Percentiles rank a stretch among this genome's conserved stretches.
These are phyloP conservation scores for Parnassius orleans DNA, from an alignment of 2,888 invertebrate genomes.

Conservation along the genomic window DNA sequence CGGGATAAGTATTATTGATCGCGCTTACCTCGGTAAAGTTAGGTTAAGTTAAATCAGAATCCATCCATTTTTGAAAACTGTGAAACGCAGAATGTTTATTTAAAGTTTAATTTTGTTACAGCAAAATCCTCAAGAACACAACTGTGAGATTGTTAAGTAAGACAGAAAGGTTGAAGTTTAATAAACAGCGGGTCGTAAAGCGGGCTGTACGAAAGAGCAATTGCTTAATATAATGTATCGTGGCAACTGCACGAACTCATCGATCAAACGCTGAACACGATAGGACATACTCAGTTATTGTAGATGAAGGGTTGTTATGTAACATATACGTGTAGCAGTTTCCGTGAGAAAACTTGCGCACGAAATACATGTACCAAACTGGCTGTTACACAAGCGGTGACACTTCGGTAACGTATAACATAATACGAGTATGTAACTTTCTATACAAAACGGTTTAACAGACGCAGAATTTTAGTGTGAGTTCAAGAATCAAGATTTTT, in stretches of 20 bases:
- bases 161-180: constrained; percentile 47
- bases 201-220: constrained; percentile 37
- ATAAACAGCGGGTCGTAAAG: constrained; percentile 42
- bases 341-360: constrained; percentile 42
- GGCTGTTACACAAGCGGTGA: constrained; percentile 34
- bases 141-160: constrained; percentile 48
- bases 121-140: constrained; percentile 46
- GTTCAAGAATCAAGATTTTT: no score
- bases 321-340: constrained; percentile 34
- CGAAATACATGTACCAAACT: constrained; percentile 45
- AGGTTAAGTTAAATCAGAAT: constrained; percentile 28
- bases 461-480: no score
- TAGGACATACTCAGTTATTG: constrained; percentile 30
- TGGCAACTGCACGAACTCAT: constrained; percentile 58
- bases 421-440: neutral
- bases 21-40: constrained; percentile 35
- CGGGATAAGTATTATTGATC: constrained; percentile 36
- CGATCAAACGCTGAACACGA: constrained; percentile 58
- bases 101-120: constrained; percentile 57
- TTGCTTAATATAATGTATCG: constrained; percentile 54
- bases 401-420: constrained; percentile 20
- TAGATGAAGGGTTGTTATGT: constrained; percentile 33
- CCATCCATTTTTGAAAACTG: constrained; percentile 45
- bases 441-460: no score
- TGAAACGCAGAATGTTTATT: constrained; percentile 34